Evolutionary conservation across 2,888 invertebrate species (phyloP).

Genomic region (Nomada goodeniana): DNA sequence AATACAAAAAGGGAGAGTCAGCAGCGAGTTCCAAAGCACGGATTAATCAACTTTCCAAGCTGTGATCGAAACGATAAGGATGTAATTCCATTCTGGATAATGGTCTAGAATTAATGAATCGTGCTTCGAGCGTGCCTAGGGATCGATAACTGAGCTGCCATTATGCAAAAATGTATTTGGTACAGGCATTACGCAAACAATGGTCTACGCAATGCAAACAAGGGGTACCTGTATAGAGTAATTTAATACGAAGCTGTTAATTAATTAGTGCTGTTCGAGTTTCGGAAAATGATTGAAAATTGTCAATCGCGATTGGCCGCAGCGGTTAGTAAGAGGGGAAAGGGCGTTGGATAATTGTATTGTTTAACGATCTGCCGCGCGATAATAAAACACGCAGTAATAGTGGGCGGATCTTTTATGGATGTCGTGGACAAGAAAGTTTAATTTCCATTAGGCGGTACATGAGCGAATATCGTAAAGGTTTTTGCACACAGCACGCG

Average conservation of each 20-base stretch:
- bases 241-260: not conserved
- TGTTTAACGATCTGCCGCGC: slow-evolving; percentile 4
- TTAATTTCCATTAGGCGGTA: slow-evolving; percentile 48
- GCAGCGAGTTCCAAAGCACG: not conserved
- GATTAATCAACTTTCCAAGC: not conserved
- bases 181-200: not conserved
- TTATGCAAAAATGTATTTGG: not conserved
- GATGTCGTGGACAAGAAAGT: slow-evolving; percentile 22
- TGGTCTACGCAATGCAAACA: too few relatives aligned
- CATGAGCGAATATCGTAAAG: slow-evolving; percentile 27
- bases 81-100: slow-evolving; percentile 1
- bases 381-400: slow-evolving; percentile 2
- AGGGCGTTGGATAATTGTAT: slow-evolving; percentile 11
- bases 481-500: slow-evolving; percentile 16
- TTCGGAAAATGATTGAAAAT: not conserved
- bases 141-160: too few relatives aligned
- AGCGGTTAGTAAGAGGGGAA: not conserved
- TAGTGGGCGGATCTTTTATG: slow-evolving; percentile 15
- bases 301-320: not conserved
- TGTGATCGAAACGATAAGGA: not conserved
- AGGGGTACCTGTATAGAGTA: not conserved
- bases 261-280: slow-evolving; percentile 13
- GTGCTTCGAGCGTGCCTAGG: too few relatives aligned
- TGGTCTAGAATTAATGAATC: not conserved
- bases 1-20: not conserved